phyloP scores from a whole-genome alignment of 2,797 vertebrate genomes.

The Atherinosoma microstoma region DNA sequence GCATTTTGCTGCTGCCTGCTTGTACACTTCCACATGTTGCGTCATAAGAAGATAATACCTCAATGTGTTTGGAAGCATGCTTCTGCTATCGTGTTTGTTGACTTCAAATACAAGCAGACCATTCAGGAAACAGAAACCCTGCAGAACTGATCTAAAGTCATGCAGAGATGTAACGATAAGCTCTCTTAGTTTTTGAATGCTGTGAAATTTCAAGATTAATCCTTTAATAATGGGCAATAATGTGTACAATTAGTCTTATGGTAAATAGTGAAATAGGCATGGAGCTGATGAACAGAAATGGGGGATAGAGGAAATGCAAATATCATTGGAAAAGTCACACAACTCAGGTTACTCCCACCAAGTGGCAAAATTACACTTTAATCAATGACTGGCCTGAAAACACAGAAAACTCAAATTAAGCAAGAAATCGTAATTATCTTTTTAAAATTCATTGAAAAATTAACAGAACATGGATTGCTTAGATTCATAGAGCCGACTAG shows the following conservation, averaged over 20 bases:
- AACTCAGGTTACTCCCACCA: neutral
- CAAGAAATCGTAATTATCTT: neutral
- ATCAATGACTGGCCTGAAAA: neutral
- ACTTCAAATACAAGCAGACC: constrained; percentile 5
- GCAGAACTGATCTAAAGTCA: neutral
- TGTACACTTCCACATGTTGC: constrained; percentile 20
- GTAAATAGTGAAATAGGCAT: neutral
- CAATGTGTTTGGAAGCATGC: constrained; percentile 55
- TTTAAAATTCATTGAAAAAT: too few species aligned
- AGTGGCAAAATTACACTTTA: neutral
- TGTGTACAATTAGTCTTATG: neutral
- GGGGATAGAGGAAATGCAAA: neutral
- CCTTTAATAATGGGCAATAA: neutral
- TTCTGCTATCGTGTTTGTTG: constrained; percentile 18
- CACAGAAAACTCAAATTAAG: neutral
- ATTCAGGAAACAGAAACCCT: neutral
- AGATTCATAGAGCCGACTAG: too few species aligned
- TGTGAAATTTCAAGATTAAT: neutral
- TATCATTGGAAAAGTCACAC: neutral
- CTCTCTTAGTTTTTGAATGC: neutral
- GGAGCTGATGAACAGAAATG: neutral
- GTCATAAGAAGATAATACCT: constrained; percentile 14
- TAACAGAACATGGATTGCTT: too few species aligned
- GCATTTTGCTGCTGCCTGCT: constrained; percentile 6
- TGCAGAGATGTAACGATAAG: neutral